A percentile compares a stretch with the other conserved stretches of the same genome.
phyloP scores from a whole-genome alignment of 30 jellyfish, hydroid and myxozoan genomes.

The Aurelia sp. region DNA sequence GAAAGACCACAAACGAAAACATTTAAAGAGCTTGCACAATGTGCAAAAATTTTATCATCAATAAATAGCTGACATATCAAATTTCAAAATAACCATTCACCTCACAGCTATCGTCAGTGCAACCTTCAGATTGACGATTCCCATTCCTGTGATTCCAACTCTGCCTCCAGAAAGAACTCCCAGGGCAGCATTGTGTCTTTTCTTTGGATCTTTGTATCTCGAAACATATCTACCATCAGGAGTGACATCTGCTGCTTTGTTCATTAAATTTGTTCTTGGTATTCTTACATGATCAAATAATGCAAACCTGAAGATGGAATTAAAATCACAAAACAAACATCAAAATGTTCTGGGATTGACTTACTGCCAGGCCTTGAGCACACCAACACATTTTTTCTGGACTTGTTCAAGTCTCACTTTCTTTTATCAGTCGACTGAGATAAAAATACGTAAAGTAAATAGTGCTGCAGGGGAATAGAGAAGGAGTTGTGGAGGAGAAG shows the following conservation, averaged over 20 bases:
- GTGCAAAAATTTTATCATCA: no score
- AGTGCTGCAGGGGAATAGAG: no score
- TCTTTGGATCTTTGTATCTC: slow-evolving; percentile 73
- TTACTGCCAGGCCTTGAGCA: no score
- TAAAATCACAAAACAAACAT: neutral
- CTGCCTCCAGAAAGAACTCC: slow-evolving; percentile 97
- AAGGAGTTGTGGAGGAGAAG: no score
- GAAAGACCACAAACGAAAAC: no score
- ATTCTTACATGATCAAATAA: slow-evolving; percentile 84
- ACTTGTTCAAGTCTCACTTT: no score
- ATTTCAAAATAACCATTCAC: neutral
- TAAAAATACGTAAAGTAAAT: no score
- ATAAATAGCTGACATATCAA: no score
- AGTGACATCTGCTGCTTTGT: slow-evolving; percentile 92
- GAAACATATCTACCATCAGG: slow-evolving; percentile 93
- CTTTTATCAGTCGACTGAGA: no score
- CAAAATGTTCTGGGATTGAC: no score
- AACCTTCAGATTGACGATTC: slow-evolving; percentile 49
- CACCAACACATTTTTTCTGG: no score
- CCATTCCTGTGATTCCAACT: slow-evolving; percentile 83
- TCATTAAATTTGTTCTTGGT: slow-evolving; percentile 80
- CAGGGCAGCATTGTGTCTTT: slow-evolving; percentile 91
- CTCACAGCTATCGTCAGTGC: slow-evolving; percentile 92
- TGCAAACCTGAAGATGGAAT: slow-evolving; percentile 48
- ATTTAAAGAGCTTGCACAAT: no score